Percentiles rank a stretch among this genome's conserved stretches.
Evolutionary conservation across 2,113 vertebrate species (phyloP).

Genomic region (Pontoporia blainvillei): DNA sequence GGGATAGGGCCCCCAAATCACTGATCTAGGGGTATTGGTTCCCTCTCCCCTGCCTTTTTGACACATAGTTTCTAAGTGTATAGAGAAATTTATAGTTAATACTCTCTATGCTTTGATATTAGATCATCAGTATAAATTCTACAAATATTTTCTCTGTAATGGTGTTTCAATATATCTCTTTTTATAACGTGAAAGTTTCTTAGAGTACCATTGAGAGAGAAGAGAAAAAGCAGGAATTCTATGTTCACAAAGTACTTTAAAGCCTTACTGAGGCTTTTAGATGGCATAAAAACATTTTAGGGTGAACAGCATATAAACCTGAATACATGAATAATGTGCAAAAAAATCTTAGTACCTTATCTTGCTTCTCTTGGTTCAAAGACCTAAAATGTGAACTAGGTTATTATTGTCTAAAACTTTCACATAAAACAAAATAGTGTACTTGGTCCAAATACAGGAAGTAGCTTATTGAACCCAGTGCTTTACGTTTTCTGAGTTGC

Average conservation of each 20-base stretch:
- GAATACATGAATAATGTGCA: not conserved
- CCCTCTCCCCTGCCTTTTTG: not conserved
- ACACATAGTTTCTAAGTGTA: not conserved
- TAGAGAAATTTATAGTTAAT: not conserved
- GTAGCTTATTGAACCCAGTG: not conserved
- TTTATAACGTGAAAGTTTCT: constrained; percentile 5
- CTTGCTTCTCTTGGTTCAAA: not conserved
- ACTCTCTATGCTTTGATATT: not conserved
- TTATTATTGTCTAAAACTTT: not conserved
- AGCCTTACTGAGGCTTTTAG: not conserved
- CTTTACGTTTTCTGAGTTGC: constrained; percentile 34
- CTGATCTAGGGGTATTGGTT: not conserved
- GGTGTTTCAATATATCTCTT: not conserved
- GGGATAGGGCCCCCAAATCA: not conserved
- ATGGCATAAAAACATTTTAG: not conserved
- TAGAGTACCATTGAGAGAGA: not conserved
- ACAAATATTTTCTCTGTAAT: not conserved
- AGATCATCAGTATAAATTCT: not conserved
- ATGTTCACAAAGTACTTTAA: not conserved
- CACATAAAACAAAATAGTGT: not conserved
- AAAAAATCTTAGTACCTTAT: not conserved
- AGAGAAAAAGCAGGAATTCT: not conserved
- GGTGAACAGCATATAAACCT: constrained; percentile 5
- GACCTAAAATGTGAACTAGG: not conserved
- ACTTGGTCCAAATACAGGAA: not conserved